Percentiles rank a stretch among this genome's conserved stretches.
Evolutionary conservation across 2,797 vertebrate species (phyloP).

Genomic region (Poecilia gillii): DNA sequence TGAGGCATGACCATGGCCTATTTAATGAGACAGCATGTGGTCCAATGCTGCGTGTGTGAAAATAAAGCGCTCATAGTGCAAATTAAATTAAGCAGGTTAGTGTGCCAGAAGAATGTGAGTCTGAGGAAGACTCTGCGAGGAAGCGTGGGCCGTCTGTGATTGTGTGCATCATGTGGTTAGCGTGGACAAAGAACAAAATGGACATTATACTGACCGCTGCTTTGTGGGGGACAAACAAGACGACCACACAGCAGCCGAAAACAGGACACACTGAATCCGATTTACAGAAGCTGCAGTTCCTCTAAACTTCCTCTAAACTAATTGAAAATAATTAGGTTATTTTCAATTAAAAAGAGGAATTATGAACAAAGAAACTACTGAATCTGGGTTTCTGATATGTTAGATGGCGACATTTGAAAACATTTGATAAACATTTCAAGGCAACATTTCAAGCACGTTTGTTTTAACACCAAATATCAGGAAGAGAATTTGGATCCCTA

Average conservation of each 20-base stretch:
- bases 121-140: slow-evolving; percentile 33
- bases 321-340: neutral
- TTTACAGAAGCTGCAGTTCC: neutral
- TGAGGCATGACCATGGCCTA: slow-evolving; percentile 62
- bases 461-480: neutral
- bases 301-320: neutral
- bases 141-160: slow-evolving; percentile 11
- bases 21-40: slow-evolving; percentile 74
- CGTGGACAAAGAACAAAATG: slow-evolving; percentile 34
- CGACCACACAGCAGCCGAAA: neutral
- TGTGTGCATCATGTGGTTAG: slow-evolving; percentile 42
- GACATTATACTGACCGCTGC: slow-evolving; percentile 38
- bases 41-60: slow-evolving; percentile 69
- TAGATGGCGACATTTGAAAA: neutral
- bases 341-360: neutral
- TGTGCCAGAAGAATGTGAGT: slow-evolving; percentile 60
- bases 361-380: neutral
- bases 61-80: slow-evolving; percentile 60
- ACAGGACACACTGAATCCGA: neutral
- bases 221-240: slow-evolving; percentile 24
- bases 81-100: slow-evolving; percentile 74
- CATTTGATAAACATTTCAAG: neutral
- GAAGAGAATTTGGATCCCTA: neutral
- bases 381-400: neutral
- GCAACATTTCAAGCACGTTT: neutral